A percentile compares a stretch with the other conserved stretches of the same genome.
Conservation (phyloP, 2,113 vertebrate species). For the Nibea albiflora region DNA sequence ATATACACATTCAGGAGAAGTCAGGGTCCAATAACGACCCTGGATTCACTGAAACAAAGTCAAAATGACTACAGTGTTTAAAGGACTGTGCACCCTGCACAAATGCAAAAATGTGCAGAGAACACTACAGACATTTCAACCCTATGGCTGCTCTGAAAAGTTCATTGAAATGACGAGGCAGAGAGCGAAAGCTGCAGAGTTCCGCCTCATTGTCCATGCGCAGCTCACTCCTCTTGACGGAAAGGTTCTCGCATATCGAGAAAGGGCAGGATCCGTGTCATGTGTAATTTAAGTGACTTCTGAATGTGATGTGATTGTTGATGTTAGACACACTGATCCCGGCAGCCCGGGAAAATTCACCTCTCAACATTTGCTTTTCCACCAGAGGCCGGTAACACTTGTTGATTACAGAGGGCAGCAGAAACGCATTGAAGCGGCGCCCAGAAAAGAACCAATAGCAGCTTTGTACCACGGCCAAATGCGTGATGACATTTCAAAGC, state of each 20-base stretch:
- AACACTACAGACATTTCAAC: not conserved
- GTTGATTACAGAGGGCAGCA: not conserved
- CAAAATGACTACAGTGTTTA: not conserved
- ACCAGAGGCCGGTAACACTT: slow-evolving; percentile 5
- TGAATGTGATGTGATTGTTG: slow-evolving; percentile 9
- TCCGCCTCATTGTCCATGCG: not conserved
- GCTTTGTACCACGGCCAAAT: not conserved
- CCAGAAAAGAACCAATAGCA: not conserved
- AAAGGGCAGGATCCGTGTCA: slow-evolving; percentile 20
- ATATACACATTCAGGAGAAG: too few relatives aligned
- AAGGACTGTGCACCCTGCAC: not conserved
- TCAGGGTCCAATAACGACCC: too few relatives aligned
- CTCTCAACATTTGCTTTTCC: not conserved
- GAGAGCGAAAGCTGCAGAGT: not conserved
- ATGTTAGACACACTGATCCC: not conserved
- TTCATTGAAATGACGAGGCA: slow-evolving; percentile 16
- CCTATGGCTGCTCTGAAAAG: slow-evolving; percentile 9
- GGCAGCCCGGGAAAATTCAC: not conserved
- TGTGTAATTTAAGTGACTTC: slow-evolving; percentile 4
- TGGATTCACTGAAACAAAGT: too few relatives aligned
- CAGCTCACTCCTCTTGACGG: not conserved
- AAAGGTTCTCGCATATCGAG: not conserved
- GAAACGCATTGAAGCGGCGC: not conserved
- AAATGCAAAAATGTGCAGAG: slow-evolving; percentile 1
- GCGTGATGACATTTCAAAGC: not conserved